Evolutionary conservation across 2,888 invertebrate species (phyloP).

Genomic region (Ophioninae sp.): DNA sequence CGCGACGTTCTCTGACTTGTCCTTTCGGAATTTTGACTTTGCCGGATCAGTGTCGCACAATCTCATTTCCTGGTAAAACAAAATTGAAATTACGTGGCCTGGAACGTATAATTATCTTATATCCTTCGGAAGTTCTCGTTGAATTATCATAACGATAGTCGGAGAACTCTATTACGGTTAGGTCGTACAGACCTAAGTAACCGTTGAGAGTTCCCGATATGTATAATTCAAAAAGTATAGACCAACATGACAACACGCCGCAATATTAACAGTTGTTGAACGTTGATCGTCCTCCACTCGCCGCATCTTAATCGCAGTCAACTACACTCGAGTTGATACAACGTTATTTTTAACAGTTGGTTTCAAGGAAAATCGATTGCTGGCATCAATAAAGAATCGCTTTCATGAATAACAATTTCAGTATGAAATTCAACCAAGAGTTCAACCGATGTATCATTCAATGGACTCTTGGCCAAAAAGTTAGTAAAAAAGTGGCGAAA

Average conservation of each 20-base stretch:
- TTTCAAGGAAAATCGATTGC: background rate
- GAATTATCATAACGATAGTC: background rate
- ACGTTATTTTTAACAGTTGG: background rate
- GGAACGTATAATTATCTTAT: slow-evolving; percentile 17
- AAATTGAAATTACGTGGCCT: background rate
- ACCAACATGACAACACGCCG: background rate
- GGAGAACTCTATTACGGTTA: slow-evolving; percentile 17
- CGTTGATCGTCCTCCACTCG: background rate
- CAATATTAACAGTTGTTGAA: background rate
- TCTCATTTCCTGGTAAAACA: background rate
- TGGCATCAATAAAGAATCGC: background rate
- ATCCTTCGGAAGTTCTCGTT: background rate
- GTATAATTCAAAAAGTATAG: slow-evolving; percentile 5
- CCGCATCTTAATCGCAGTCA: background rate
- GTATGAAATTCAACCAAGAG: background rate
- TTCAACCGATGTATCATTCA: background rate
- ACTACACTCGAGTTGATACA: background rate
- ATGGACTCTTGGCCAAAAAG: too few relatives aligned
- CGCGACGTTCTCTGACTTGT: background rate
- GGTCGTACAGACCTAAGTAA: background rate
- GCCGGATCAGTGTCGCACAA: background rate
- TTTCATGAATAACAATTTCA: background rate
- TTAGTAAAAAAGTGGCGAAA: too few relatives aligned
- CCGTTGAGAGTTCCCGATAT: background rate
- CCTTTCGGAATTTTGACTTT: background rate